Evolutionary conservation across 2,888 invertebrate genomes (phyloP), one percentile per base, ranked within the genome.

Genomic region (Drosophila aldrichi): DNA sequence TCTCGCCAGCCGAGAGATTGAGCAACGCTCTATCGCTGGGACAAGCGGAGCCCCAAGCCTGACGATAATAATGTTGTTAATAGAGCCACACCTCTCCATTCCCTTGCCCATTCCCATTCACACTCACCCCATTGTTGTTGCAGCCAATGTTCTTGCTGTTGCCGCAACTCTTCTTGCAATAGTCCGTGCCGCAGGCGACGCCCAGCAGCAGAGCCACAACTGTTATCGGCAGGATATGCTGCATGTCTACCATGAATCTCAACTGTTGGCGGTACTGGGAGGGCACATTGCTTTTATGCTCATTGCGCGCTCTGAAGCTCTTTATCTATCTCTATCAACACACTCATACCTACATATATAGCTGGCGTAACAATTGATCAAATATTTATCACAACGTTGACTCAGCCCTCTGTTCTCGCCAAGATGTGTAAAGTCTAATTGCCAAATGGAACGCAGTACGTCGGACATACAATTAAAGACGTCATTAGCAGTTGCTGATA

Each of bases 331-430:
- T 56, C 6, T 7, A 25, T n/a, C 38, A 2, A 22, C n/a, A 48
- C 4, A 48, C n/a, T 29, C 1, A 46, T 5, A 52, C 2, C 10
- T 16, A 9, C 10, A n/a, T 6, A 29, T 32, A 6, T 2, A 25
- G 54, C 44, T 44, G 25, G 14, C 58, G 40, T n/a, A 79, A 54
- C 83, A 88, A 61, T 79, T 83, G 85, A 57, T 76, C 64, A 88
- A 84, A 88, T 88, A 84, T 88, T 84, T 88, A 65, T 76, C 52
- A 44, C 29, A 49, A n/a, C 32, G 51, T 60, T 65, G 68, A 36
- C 69, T 41, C 57, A 60, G 18, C 22, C 49, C 43, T 38, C 54
- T 48, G n/a, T 41, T 60, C 44, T 20, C 34, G 29, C 41, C 18
- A 43, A 32, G 2, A 55, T 25, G 5, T 16, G 16, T 44, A 40